These are phyloP conservation scores for Phataginus tetradactyla DNA, from an alignment of 2,797 vertebrate species.

Conservation along the genomic window DNA sequence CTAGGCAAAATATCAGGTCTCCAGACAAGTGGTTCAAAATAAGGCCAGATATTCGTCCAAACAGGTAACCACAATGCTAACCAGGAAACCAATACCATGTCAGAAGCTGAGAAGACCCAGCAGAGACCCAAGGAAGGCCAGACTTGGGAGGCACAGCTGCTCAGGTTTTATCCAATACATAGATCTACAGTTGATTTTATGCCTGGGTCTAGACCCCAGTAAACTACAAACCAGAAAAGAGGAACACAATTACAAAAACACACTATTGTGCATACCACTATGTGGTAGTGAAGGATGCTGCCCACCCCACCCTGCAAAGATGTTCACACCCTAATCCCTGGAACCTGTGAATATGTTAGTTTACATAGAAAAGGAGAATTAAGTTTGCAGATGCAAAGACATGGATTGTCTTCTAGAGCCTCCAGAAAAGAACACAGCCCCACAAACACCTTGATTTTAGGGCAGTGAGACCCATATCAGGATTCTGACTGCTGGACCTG, in stretches of 20 bases:
- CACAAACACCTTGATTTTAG: background rate
- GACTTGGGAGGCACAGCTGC: background rate
- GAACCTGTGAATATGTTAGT: background rate
- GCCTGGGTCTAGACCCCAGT: background rate
- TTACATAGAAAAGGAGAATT: background rate
- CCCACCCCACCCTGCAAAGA: background rate
- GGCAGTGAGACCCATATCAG: background rate
- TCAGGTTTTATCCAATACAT: background rate
- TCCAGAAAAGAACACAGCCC: background rate
- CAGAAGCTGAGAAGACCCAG: background rate
- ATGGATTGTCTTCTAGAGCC: background rate
- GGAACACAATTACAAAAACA: background rate
- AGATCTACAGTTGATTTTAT: background rate
- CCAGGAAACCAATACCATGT: background rate
- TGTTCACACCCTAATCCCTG: background rate
- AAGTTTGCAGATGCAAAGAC: background rate
- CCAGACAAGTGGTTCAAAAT: background rate
- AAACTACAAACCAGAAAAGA: slow-evolving; percentile 16
- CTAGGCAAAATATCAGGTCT: background rate
- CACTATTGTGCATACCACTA: background rate
- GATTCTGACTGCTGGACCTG: background rate
- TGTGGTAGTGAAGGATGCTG: background rate
- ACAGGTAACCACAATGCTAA: background rate
- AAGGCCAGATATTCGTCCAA: background rate
- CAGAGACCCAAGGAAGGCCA: background rate